These are phyloP conservation scores for Coccyzus lansbergi DNA, from an alignment of 2,797 vertebrate species.

Conservation along the genomic window DNA sequence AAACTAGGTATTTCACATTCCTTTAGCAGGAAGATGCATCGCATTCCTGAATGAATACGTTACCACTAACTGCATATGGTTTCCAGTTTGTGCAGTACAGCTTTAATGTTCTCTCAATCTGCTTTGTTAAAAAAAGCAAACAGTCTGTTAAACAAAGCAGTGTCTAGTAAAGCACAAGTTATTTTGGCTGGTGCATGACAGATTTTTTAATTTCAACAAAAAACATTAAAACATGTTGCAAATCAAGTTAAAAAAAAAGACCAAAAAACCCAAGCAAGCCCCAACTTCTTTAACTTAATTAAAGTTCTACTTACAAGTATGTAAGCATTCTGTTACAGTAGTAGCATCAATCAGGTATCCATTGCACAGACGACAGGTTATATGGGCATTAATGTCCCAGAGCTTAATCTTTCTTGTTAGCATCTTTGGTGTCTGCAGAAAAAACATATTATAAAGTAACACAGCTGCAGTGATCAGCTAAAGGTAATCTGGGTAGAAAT, in stretches of 20 bases:
- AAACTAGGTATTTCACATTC: background rate
- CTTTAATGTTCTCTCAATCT: background rate
- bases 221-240: background rate
- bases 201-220: background rate
- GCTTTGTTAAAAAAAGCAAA: background rate
- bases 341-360: conserved; percentile 99
- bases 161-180: background rate
- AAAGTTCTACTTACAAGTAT: conserved; percentile 89
- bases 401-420: conserved; percentile 99
- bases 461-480: background rate
- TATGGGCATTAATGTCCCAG: conserved; percentile 99
- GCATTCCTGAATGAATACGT: background rate
- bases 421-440: conserved; percentile 89
- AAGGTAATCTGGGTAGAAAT: background rate
- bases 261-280: background rate
- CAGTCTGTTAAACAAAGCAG: background rate
- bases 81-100: background rate
- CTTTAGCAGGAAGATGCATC: background rate
- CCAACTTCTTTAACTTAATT: background rate
- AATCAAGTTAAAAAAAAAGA: background rate
- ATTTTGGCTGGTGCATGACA: background rate
- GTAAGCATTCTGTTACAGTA: conserved; percentile 98
- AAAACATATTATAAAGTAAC: background rate
- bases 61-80: background rate
- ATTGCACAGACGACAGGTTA: conserved; percentile 97